These are phyloP conservation scores for Sebastes iracundus DNA, from an alignment of 2,797 vertebrate genomes.

Conservation along the genomic window DNA sequence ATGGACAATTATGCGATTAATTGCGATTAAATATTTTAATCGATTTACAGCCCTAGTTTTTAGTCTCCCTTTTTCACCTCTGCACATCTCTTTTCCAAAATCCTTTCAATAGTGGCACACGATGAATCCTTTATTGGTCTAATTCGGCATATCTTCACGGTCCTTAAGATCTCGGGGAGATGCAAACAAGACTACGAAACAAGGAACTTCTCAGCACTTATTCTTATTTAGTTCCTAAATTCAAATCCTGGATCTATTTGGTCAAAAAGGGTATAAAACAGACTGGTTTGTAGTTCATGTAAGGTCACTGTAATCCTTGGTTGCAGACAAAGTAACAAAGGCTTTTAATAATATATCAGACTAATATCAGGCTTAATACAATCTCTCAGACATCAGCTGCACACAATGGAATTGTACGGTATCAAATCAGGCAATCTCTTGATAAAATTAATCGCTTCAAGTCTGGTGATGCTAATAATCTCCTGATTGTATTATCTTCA, in stretches of 20 bases:
- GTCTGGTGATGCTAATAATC: slow-evolving; percentile 64
- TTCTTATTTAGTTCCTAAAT: neutral
- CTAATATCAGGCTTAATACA: slow-evolving; percentile 35
- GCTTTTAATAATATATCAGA: slow-evolving; percentile 41
- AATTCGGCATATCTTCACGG: neutral
- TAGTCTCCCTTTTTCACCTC: neutral
- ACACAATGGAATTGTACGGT: slow-evolving; percentile 25
- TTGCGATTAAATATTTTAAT: no score
- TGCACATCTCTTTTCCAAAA: neutral
- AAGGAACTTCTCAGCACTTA: neutral
- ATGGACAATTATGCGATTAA: no score
- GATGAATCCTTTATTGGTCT: neutral
- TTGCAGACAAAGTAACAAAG: slow-evolving; percentile 23
- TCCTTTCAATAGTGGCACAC: neutral
- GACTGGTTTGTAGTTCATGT: slow-evolving; percentile 11
- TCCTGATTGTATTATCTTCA: slow-evolving; percentile 61
- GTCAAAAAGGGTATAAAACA: neutral
- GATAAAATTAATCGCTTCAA: slow-evolving; percentile 64
- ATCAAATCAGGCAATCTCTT: slow-evolving; percentile 66
- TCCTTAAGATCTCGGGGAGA: neutral
- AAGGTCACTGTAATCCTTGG: neutral
- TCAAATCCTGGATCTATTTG: neutral
- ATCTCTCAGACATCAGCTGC: slow-evolving; percentile 41
- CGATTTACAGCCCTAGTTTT: neutral
- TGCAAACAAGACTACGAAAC: neutral